Evolutionary conservation across 2,797 vertebrate species (phyloP).

Genomic region (Pitangus sulphuratus): DNA sequence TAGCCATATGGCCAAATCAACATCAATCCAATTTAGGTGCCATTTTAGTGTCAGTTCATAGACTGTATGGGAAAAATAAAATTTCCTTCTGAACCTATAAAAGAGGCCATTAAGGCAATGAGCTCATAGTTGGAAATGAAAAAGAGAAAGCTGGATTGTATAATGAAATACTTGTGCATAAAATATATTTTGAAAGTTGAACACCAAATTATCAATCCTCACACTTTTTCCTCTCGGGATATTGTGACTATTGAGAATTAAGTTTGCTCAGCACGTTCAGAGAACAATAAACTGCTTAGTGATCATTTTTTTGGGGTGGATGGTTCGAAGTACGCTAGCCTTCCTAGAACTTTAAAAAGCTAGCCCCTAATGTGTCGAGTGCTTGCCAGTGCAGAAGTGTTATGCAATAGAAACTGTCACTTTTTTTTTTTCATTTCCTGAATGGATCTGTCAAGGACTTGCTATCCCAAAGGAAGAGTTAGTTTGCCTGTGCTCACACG

Average conservation of each 20-base stretch:
- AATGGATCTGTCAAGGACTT: background rate
- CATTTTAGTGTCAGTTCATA: background rate
- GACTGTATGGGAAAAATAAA: background rate
- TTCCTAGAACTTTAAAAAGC: background rate
- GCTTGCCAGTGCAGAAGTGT: background rate
- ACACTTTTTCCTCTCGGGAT: background rate
- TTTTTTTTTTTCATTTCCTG: background rate
- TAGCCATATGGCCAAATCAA: background rate
- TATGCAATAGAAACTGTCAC: background rate
- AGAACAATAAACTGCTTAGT: background rate
- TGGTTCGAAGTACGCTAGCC: background rate
- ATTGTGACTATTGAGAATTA: background rate
- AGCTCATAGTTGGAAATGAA: background rate
- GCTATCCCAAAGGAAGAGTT: background rate
- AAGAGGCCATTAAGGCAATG: background rate
- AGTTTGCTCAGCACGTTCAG: background rate
- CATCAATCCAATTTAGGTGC: background rate
- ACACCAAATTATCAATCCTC: background rate
- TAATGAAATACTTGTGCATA: background rate
- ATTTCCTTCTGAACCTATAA: background rate
- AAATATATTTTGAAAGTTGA: background rate
- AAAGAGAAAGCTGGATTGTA: background rate
- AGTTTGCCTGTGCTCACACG: background rate
- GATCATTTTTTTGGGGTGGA: accelerated
- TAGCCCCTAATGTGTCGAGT: background rate